Evolutionary conservation across 2,797 vertebrate species (phyloP).

Genomic region (Neosilurus mollespiculum): DNA sequence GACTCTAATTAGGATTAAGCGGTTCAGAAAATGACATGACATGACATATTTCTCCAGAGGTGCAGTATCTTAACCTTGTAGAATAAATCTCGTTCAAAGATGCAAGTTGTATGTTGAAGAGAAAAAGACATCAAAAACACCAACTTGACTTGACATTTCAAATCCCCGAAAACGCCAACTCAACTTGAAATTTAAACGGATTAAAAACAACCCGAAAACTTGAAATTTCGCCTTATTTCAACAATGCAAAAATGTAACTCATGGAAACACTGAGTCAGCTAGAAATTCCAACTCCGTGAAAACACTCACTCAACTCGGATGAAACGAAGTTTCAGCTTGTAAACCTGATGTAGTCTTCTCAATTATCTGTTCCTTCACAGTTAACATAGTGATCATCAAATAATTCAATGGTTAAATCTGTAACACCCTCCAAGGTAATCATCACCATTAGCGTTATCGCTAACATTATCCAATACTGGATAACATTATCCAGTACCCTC

Average conservation of each 20-base stretch:
- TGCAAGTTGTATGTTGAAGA: neutral
- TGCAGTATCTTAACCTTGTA: neutral
- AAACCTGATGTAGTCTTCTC: neutral
- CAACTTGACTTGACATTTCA: neutral
- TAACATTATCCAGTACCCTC: neutral
- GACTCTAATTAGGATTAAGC: too few species aligned
- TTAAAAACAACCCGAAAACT: too few species aligned
- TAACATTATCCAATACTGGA: neutral
- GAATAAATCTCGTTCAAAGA: neutral
- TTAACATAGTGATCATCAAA: neutral
- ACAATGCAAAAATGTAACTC: too few species aligned
- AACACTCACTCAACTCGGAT: too few species aligned
- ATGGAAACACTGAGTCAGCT: too few species aligned
- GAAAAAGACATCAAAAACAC: neutral
- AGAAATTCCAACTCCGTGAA: too few species aligned
- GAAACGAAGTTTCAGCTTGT: too few species aligned
- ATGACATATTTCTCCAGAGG: neutral
- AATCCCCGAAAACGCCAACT: too few species aligned
- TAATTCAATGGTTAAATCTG: neutral
- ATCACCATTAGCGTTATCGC: neutral
- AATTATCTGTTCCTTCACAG: neutral
- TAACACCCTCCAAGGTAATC: neutral
- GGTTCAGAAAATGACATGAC: too few species aligned
- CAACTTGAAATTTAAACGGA: too few species aligned
- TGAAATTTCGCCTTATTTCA: too few species aligned